phyloP scores from a whole-genome alignment of 2,113 vertebrate species.

The Eptesicus fuscus region DNA sequence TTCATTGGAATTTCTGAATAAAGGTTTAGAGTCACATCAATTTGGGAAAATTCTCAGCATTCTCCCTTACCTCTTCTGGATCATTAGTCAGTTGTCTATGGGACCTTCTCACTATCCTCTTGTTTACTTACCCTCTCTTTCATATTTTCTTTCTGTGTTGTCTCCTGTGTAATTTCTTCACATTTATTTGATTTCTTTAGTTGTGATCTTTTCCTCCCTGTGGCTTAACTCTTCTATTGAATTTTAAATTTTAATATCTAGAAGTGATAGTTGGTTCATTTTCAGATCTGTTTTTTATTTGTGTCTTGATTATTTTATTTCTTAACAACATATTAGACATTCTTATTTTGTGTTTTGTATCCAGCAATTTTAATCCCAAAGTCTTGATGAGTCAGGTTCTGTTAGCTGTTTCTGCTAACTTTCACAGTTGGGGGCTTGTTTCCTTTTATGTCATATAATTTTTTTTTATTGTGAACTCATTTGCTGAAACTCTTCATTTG shows the following conservation, averaged over 20 bases:
- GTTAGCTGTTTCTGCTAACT: background rate
- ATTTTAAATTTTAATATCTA: background rate
- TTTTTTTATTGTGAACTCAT: background rate
- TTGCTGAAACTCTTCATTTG: background rate
- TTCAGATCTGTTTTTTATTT: background rate
- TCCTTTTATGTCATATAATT: background rate
- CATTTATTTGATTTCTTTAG: conserved; percentile 5
- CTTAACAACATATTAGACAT: background rate
- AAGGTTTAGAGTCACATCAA: background rate
- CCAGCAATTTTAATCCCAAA: background rate
- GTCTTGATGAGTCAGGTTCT: background rate
- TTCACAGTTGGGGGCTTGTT: background rate
- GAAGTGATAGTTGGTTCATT: background rate
- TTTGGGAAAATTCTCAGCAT: conserved; percentile 37
- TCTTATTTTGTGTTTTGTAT: background rate
- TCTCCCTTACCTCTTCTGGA: background rate
- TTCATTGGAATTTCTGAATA: conserved; percentile 9
- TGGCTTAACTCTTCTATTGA: background rate
- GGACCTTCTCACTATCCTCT: background rate
- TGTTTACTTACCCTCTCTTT: background rate
- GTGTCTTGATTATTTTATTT: background rate
- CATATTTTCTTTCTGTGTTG: background rate
- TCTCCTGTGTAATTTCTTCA: background rate
- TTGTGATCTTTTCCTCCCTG: background rate
- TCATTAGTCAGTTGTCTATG: background rate